Conservation (phyloP, 2,888 invertebrate genomes). For the Dinocampus coccinellae region DNA sequence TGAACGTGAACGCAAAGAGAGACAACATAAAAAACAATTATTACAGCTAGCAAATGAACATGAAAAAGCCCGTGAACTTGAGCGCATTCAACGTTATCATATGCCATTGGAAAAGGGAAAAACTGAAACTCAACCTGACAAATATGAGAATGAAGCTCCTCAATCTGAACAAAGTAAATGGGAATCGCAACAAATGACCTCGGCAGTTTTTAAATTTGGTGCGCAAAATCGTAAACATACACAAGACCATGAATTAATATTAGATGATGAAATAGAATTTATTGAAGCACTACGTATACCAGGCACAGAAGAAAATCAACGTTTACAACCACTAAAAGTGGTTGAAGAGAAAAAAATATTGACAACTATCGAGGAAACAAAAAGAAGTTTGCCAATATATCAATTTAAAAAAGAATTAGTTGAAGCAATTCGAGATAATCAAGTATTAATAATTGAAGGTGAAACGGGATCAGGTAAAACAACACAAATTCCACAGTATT, state of each 20-base stretch:
- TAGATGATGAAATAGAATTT: constrained; percentile 98
- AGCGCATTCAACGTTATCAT: constrained; percentile 92
- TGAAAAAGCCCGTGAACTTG: constrained; percentile 92
- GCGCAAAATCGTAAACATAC: constrained; percentile 83
- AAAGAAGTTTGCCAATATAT: constrained; percentile 92
- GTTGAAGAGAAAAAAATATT: constrained; percentile 49
- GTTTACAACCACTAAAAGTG: constrained; percentile 68
- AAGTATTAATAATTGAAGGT: constrained; percentile 95
- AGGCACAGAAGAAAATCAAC: constrained; percentile 72
- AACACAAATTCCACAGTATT: constrained; percentile 98
- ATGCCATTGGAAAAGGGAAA: constrained; percentile 93
- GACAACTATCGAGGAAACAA: constrained; percentile 85
- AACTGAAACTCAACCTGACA: constrained; percentile 88
- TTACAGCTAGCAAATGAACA: constrained; percentile 94
- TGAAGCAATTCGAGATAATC: constrained; percentile 89
- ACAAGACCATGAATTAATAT: constrained; percentile 90
- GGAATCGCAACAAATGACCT: constrained; percentile 97
- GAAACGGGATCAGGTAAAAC: constrained; percentile 99
- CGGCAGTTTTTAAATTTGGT: constrained; percentile 93
- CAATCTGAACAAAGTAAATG: constrained; percentile 93
- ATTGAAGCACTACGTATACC: constrained; percentile 90
- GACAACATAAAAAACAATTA: constrained; percentile 91
- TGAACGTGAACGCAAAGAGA: constrained; percentile 84
- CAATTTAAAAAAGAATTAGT: constrained; percentile 92
- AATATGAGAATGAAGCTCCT: constrained; percentile 73